A percentile compares a stretch with the other conserved stretches of the same genome.
Conservation (phyloP, 2,888 invertebrate genomes). For the Caenorhabditis zanzibari region DNA sequence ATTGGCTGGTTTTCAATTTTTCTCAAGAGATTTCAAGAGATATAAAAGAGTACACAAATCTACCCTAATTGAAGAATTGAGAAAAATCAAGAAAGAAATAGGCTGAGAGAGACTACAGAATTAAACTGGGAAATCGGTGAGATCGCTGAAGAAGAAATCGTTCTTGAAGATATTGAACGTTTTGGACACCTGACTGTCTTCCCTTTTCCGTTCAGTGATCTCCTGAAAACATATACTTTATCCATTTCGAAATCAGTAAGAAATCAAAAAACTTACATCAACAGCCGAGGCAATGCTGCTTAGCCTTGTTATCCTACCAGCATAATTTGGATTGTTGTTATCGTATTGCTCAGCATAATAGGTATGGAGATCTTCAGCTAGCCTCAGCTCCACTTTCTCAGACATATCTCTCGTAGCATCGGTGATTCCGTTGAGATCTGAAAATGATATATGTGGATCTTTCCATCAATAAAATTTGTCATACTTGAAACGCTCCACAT, state of each 20-base stretch:
- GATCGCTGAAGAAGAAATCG: conserved; percentile 71
- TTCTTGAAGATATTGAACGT: conserved; percentile 74
- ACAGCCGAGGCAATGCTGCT: conserved; percentile 68
- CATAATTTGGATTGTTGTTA: conserved; percentile 66
- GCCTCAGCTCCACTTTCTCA: conserved; percentile 57
- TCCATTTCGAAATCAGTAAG: background rate
- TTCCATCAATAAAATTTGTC: background rate
- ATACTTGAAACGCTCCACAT: conserved; percentile 72
- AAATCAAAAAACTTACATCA: conserved; percentile 51
- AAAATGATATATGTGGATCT: background rate
- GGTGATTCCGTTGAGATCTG: conserved; percentile 60
- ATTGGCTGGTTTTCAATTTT: background rate
- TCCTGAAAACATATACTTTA: conserved; percentile 58
- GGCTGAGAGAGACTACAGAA: conserved; percentile 9
- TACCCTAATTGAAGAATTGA: conserved; percentile 28
- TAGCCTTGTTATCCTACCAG: conserved; percentile 64
- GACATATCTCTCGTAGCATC: conserved; percentile 60
- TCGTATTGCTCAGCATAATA: conserved; percentile 64
- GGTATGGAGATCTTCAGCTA: conserved; percentile 66
- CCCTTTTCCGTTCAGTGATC: conserved; percentile 64
- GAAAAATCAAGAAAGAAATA: conserved; percentile 1
- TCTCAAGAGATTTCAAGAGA: conserved; percentile 16
- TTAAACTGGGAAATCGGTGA: conserved; percentile 69
- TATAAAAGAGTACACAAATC: conserved; percentile 19
- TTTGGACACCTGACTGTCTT: conserved; percentile 70